These are phyloP conservation scores for Syrphus vitripennis DNA, from an alignment of 2,888 invertebrate genomes.

Conservation along the genomic window DNA sequence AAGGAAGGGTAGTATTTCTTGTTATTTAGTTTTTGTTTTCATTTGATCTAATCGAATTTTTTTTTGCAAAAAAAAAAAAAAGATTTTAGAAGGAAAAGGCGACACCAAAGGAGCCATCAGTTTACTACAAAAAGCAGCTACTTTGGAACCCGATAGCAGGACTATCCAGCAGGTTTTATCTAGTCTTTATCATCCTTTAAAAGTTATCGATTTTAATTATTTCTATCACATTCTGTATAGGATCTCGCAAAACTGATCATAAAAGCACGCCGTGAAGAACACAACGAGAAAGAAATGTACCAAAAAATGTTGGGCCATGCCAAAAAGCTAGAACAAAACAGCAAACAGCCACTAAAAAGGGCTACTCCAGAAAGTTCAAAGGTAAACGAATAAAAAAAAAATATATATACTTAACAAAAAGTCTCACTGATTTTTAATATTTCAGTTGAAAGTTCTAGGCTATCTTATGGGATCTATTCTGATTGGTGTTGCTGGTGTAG, in stretches of 20 bases:
- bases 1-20: constrained; percentile 86
- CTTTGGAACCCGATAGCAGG: constrained; percentile 85
- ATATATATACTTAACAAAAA: not conserved
- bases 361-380: constrained; percentile 78
- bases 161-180: constrained; percentile 81
- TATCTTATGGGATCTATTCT: constrained; percentile 85
- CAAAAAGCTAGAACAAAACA: constrained; percentile 80
- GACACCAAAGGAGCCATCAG: constrained; percentile 87
- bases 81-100: constrained; percentile 87
- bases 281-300: constrained; percentile 85
- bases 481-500: constrained; percentile 87
- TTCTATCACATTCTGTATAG: constrained; percentile 57
- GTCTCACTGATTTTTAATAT: not conserved
- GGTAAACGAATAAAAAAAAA: constrained; percentile 71
- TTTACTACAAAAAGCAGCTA: constrained; percentile 84
- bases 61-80: constrained; percentile 23
- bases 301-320: constrained; percentile 85
- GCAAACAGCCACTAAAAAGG: constrained; percentile 76
- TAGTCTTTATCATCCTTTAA: not conserved
- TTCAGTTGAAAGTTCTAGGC: constrained; percentile 80
- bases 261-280: constrained; percentile 83
- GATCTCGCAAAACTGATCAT: constrained; percentile 83
- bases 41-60: not conserved
- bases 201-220: not conserved
- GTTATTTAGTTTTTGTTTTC: not conserved